Conservation (phyloP, 2,888 invertebrate species). For the Formica aserva region DNA sequence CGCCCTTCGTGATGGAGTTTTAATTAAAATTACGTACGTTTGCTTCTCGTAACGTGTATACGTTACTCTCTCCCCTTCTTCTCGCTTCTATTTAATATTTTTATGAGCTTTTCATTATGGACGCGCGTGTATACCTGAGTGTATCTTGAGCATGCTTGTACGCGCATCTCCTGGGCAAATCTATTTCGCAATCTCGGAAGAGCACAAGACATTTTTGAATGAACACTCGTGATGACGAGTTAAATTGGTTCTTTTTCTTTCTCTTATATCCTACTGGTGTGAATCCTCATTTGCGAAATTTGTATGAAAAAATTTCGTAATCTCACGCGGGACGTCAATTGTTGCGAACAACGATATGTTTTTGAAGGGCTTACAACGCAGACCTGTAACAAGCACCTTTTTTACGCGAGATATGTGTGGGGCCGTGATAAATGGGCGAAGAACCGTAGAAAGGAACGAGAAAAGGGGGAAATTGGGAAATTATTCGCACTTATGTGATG, state of each 20-base stretch:
- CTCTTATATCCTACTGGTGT: constrained; percentile 46
- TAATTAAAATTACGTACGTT: constrained; percentile 85
- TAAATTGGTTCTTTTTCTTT: constrained; percentile 70
- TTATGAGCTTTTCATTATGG: constrained; percentile 83
- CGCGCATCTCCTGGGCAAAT: constrained; percentile 32
- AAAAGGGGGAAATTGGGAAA: constrained; percentile 45
- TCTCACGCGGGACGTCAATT: constrained; percentile 66
- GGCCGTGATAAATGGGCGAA: constrained; percentile 59
- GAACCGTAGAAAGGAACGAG: constrained; percentile 41
- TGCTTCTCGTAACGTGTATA: constrained; percentile 78
- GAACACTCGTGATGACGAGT: constrained; percentile 75
- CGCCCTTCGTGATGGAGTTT: constrained; percentile 82
- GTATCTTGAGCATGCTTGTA: constrained; percentile 46
- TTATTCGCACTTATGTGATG: constrained; percentile 66
- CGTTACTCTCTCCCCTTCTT: constrained; percentile 59
- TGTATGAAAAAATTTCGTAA: constrained; percentile 76
- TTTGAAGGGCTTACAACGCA: constrained; percentile 62
- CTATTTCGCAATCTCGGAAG: constrained; percentile 50
- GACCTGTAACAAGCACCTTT: constrained; percentile 51
- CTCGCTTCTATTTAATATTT: constrained; percentile 81
- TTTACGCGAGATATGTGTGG: constrained; percentile 33
- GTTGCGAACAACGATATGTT: constrained; percentile 67
- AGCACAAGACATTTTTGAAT: constrained; percentile 78
- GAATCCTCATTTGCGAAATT: constrained; percentile 81
- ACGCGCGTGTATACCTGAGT: constrained; percentile 60